phyloP scores from a whole-genome alignment of 1,140 invertebrate genomes.

The Lerema accius region DNA sequence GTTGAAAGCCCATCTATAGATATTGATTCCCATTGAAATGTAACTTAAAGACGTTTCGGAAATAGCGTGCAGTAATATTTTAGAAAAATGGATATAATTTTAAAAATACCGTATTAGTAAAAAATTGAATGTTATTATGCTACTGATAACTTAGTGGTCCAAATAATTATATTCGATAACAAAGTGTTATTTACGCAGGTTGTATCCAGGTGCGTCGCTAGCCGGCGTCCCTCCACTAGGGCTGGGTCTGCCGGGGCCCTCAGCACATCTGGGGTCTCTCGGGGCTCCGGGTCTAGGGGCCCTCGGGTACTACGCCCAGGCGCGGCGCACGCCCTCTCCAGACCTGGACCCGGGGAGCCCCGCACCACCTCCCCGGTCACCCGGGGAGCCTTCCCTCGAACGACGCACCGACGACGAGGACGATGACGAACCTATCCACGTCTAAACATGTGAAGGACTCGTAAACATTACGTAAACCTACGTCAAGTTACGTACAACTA shows the following conservation, averaged over 20 bases:
- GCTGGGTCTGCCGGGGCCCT: conserved; percentile 85
- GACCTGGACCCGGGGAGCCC: conserved; percentile 85
- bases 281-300: conserved; percentile 83
- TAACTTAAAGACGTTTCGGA: too few species aligned
- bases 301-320: conserved; percentile 86
- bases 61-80: too few species aligned
- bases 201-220: conserved; percentile 72
- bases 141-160: too few species aligned
- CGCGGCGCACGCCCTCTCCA: conserved; percentile 78
- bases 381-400: conserved; percentile 66
- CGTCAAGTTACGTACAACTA: conserved; percentile 37
- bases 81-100: too few species aligned
- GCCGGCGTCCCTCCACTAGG: conserved; percentile 74
- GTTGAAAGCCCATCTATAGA: too few species aligned
- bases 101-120: too few species aligned
- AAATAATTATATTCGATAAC: conserved; percentile 10
- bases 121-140: too few species aligned
- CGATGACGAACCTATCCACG: conserved; percentile 76
- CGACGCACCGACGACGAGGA: conserved; percentile 72
- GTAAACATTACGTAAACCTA: too few species aligned
- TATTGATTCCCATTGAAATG: too few species aligned
- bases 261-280: conserved; percentile 81
- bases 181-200: conserved; percentile 46
- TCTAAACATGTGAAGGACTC: conserved; percentile 58
- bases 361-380: conserved; percentile 81